A percentile compares a stretch with the other conserved stretches of the same genome.
These are phyloP conservation scores for Agapornis roseicollis DNA, from an alignment of 2,113 vertebrate genomes.

Conservation along the genomic window DNA sequence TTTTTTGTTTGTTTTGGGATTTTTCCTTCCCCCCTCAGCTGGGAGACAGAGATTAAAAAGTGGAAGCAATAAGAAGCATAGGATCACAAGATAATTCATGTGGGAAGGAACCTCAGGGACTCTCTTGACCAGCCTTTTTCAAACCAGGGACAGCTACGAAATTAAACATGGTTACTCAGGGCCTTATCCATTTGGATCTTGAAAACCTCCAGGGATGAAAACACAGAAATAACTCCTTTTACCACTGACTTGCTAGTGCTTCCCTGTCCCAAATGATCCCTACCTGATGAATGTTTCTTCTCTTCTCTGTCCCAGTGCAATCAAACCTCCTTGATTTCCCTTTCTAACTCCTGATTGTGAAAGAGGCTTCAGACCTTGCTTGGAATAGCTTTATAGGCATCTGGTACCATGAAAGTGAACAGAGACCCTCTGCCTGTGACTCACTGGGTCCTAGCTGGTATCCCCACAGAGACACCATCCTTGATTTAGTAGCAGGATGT, in stretches of 20 bases:
- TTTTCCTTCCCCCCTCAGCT: neutral
- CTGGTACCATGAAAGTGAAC: neutral
- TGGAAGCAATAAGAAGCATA: neutral
- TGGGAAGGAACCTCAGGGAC: neutral
- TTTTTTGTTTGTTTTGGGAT: too few species aligned
- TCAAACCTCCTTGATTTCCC: neutral
- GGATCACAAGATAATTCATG: neutral
- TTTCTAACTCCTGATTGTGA: neutral
- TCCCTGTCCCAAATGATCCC: neutral
- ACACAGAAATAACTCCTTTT: neutral
- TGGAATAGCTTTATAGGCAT: neutral
- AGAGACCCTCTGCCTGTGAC: neutral
- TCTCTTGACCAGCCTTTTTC: neutral
- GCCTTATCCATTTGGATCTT: neutral
- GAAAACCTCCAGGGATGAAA: neutral
- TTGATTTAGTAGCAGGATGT: neutral
- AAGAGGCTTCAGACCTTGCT: neutral
- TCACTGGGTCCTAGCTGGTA: neutral
- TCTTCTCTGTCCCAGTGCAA: neutral
- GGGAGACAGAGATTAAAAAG: neutral
- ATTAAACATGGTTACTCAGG: neutral
- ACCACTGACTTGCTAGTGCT: neutral
- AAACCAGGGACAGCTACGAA: neutral
- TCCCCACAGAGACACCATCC: neutral
- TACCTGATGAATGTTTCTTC: neutral